Evolutionary conservation across 2,113 vertebrate genomes (phyloP), one percentile per base, ranked within the genome.

Genomic region (Ameiurus melas): DNA sequence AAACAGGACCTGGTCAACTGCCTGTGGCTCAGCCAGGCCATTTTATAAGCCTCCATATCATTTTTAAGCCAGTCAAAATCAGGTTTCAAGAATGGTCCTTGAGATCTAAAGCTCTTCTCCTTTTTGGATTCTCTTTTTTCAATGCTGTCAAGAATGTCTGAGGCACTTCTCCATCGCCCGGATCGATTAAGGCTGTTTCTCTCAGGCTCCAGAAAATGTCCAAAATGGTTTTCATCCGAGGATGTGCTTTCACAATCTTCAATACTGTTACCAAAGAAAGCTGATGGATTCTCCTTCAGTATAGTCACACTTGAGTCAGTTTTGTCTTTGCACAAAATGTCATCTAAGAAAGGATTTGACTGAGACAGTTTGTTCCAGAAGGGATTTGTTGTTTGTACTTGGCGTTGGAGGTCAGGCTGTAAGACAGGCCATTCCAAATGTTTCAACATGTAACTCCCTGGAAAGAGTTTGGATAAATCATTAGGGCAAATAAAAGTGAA

Each of bases 1-100:
- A 99, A 89, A 83, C 97, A 99, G 36, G 98, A 99, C 4, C 97
- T 95, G 0, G 98, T 97, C 19, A 99, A 93, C 86, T 99, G 98
- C 58, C 97, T 95, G 82, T 98, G 97, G 92, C 96, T 99, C 92
- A 99, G 85, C 98, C 98, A 99, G 86, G 97, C 98, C 96, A 97
- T 96, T 92, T 96, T 99, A 90, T 99, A 98, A 73, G 98, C 98
- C 89, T 99, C 97, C 4, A 97, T 96, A 86, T 99, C 97, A 88
- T 96, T 95, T 75, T 96, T 97, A 79, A 98, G 93, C 95, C 97
- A 96, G 51, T 96, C 95, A 91, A 96, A 92, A 81, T 98, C 96
- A 47, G 96, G 96, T 85, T 92, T 92, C 83, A 96, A 64, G 88
- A 95, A 92, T 19, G 95, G 93, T 22, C 92, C 94, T 66, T 94